Base-by-base conservation (phyloP, 2,797 vertebrate genomes). In the Rousettus madagascariensis region DNA sequence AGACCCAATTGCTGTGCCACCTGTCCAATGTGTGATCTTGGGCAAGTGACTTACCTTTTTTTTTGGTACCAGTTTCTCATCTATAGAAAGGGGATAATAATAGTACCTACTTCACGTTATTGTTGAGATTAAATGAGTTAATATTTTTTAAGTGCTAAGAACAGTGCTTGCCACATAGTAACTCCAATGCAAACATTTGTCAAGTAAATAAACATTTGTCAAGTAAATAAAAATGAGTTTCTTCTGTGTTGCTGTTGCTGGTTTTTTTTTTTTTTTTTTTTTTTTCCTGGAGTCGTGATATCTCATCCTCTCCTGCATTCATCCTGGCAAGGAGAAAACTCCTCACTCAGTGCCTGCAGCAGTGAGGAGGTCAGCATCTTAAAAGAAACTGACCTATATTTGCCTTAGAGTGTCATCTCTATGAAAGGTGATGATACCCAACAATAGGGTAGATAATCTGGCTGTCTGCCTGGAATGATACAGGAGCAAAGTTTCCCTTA, bases 91-190 rank as follows among this genome's bases (percentile, higher is more conserved):
- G 51, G 16, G 28, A 28, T 36, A n/a, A 41, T 68, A 63, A 33
- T 55, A 74, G 46, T 83, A 51, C 51, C 33, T 49, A 61, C 41
- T 94, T 87, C n/a, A 15, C n/a, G 46, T 46, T 86, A 49, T 11
- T 89, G 41, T 30, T 59, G 87, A 88, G 5, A 63, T 74, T 72
- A 87, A 84, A 69, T 91, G 72, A 90, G 13, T 78, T 91, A 53
- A 74, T 33, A 55, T 85, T 30, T 38, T 38, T 43, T 61, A 61
- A 80, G 59, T 77, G 55, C n/a, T 69, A 77, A 46, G 53, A 87
- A 74, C 28, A 57, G 22, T 69, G 36, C 66, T 53, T 84, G 83
- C 90, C 46, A 65, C 59, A 26, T n/a, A 61, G 66, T 75, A 86
- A 78, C n/a, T 72, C 16, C 33, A 72, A 17, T 61, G 57, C 49